phyloP scores from a whole-genome alignment of 1,140 invertebrate species.

The Drosophila parabipectinata region DNA sequence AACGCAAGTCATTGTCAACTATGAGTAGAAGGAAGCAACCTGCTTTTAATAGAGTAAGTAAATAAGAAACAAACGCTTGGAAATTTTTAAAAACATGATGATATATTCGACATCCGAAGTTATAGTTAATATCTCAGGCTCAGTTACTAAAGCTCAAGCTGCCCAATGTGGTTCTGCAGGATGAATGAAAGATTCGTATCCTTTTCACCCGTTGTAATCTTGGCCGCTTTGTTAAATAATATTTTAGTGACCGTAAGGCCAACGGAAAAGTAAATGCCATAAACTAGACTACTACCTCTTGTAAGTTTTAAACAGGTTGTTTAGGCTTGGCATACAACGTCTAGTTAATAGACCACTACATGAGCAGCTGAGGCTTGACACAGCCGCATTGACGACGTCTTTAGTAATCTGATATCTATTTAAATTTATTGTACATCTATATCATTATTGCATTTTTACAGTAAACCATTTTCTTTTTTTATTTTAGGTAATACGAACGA shows the following conservation, averaged over 20 bases:
- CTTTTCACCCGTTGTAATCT: constrained; percentile 83
- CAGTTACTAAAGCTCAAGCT: constrained; percentile 19
- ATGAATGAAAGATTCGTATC: constrained; percentile 3
- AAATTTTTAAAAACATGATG: constrained; percentile 41
- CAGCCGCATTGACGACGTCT: constrained; percentile 77
- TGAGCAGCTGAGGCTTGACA: constrained; percentile 31
- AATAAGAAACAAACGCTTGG: neutral
- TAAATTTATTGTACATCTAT: neutral
- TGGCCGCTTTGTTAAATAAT: constrained; percentile 58
- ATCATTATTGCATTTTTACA: neutral
- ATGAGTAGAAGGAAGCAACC: constrained; percentile 86
- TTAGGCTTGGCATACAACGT: constrained; percentile 57
- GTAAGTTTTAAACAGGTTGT: constrained; percentile 32
- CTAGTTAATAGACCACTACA: constrained; percentile 43
- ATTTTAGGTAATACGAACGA: constrained; percentile 87
- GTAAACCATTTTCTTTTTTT: neutral
- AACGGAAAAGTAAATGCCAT: constrained; percentile 62
- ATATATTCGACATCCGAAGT: constrained; percentile 81
- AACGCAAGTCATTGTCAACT: constrained; percentile 86
- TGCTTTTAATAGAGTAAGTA: constrained; percentile 86
- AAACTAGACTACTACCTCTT: constrained; percentile 57
- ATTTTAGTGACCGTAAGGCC: constrained; percentile 78
- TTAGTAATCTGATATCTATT: constrained; percentile 78
- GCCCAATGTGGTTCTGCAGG: constrained; percentile 42
- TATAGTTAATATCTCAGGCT: constrained; percentile 4